Base-by-base conservation (phyloP, 2,888 invertebrate species). In the Eumerus sabulonum region DNA sequence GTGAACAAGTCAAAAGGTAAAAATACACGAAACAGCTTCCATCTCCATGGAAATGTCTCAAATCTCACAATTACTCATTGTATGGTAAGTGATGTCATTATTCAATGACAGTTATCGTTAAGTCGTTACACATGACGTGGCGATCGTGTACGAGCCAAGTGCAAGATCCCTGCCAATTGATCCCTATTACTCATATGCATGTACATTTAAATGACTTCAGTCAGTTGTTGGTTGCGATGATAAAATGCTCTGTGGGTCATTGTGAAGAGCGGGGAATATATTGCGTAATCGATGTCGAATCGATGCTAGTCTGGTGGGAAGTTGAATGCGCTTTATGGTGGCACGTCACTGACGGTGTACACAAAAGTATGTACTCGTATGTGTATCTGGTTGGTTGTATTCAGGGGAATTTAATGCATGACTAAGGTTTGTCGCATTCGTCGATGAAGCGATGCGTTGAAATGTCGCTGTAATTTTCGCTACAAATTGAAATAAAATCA, bases 121-220 rank as follows among this genome's bases (percentile, higher is more conserved):
- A 56, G 62, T 54, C 36, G 53, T 48, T 62, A 54, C 62, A 53
- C 54, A 44, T 40, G 40, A 47, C 45, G 42, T 13, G 27, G 13
- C 1, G 48, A 17, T 18, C n/a, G 11, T 36, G 14, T 9, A 14
- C 18, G 47, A 19, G 16, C 13, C 0, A 3, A 11, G 27, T 9
- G 48, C 60, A 48, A 63, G 71, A 63, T 71, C 62, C 62, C 53
- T 48, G 44, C 19, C 62, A 71, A 71, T 71, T 71, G 71, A 71
- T 71, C 71, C 62, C 71, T 50, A 63, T 71, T 71, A 50, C 54
- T 48, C 16, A 40, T 27, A 18, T 40, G 40, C 40, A 40, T 40
- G 40, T 40, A 40, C 40, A n/a, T n/a, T n/a, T 3, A 11, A 40
- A 9, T 40, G 40, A 40, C 40, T 9, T 11, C 36, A 11, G n/a